Base-by-base conservation (phyloP, 2,113 vertebrate genomes). In the Cyrtonyx montezumae region DNA sequence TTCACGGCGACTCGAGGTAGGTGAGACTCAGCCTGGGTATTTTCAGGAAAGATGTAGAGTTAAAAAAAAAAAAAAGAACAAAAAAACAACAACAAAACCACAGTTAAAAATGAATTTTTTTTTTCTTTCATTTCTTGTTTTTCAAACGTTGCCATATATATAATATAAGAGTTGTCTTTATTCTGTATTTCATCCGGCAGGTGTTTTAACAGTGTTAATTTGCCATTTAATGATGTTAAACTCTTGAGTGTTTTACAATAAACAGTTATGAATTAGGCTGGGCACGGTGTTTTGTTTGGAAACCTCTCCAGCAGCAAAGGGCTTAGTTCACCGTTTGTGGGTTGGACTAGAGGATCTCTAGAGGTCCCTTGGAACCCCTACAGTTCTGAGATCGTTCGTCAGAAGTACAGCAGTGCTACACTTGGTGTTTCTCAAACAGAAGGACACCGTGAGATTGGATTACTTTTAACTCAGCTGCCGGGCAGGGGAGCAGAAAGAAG, bases 191-290 rank as follows among this genome's bases (percentile, higher is more conserved):
- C 95, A 95, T 88, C 92, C 77, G 80, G 91, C 87, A 92, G 93
- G 88, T 96, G 88, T 96, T 97, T 88, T 94, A 94, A 89, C 88
- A 51, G 91, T 97, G 94, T 97, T 97, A 91, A 86, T 97, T 97
- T 97, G 93, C 95, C 95, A 97, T 97, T 97, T 94, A 95, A 82
- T 95, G 86, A 94, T 77, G 84, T 98, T 94, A 88, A 94, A 96
- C 90, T 93, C 63, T 88, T 78, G 90, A 96, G 93, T 96, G 94
- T 96, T 97, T 97, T 97, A 91, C 96, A 97, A 95, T 97, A 98
- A 98, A 98, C 88, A 86, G 85, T 82, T 94, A 92, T 7, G 59
- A 96, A 90, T 94, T 96, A 58, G 20, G 34, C 79, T 66, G 76
- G 55, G 59, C 10, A 0, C 45, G 76, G 70, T 63, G 71, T 67